A percentile compares a stretch with the other conserved stretches of the same genome.
Evolutionary conservation across 2,113 vertebrate genomes (phyloP).

Genomic region (Poicephalus meyeri): DNA sequence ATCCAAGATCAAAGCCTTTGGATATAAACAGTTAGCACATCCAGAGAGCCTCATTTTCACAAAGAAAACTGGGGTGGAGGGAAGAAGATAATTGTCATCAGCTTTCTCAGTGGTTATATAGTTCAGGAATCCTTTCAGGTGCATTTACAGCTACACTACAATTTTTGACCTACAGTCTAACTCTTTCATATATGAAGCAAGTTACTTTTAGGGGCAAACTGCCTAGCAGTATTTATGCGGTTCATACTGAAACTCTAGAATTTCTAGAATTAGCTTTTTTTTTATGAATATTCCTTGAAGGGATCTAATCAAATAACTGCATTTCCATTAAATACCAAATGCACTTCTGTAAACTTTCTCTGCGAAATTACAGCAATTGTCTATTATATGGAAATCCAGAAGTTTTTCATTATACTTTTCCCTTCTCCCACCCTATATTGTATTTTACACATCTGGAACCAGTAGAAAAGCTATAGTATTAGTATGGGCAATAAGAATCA

Average conservation of each 20-base stretch:
- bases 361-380: neutral
- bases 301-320: neutral
- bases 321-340: neutral
- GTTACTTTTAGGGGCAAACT: neutral
- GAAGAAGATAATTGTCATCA: neutral
- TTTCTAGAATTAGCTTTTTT: neutral
- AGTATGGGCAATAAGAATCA: neutral
- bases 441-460: constrained; percentile 12
- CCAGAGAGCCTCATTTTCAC: neutral
- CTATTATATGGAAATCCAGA: neutral
- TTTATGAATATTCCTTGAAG: neutral
- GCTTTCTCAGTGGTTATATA: neutral
- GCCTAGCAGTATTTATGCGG: neutral
- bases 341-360: neutral
- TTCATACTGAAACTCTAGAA: neutral
- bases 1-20: neutral
- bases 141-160: neutral
- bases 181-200: neutral
- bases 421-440: neutral
- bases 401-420: constrained; percentile 24
- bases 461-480: constrained; percentile 7
- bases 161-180: neutral
- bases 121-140: neutral
- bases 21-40: neutral
- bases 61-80: neutral